These are phyloP conservation scores for Ganaspis sp. DNA, from an alignment of 1,140 invertebrate genomes.

Conservation along the genomic window DNA sequence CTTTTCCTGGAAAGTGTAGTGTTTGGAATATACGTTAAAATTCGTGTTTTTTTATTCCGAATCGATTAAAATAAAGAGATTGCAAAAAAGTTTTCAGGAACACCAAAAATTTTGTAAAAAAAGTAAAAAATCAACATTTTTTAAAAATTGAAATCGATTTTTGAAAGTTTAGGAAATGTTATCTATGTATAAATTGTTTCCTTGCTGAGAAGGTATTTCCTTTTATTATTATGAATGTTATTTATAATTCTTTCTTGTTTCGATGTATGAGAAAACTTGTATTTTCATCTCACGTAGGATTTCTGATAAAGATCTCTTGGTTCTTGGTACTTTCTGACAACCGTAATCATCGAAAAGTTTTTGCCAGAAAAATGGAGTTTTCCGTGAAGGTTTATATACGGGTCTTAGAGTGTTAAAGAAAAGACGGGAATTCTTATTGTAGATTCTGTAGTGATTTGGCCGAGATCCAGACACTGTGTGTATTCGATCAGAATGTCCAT, in stretches of 20 bases:
- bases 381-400: background rate
- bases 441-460: slow-evolving; percentile 63
- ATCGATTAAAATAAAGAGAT: too few species aligned
- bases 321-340: slow-evolving; percentile 10
- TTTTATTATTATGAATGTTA: too few species aligned
- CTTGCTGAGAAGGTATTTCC: too few species aligned
- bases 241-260: background rate
- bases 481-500: slow-evolving; percentile 64
- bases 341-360: slow-evolving; percentile 12
- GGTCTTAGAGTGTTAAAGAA: background rate
- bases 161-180: too few species aligned
- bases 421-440: slow-evolving; percentile 3
- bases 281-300: slow-evolving; percentile 3
- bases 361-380: slow-evolving; percentile 14
- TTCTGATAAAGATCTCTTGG: slow-evolving; percentile 6
- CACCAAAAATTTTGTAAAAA: too few species aligned
- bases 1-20: too few species aligned
- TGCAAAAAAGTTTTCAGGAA: too few species aligned
- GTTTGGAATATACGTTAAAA: too few species aligned
- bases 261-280: background rate
- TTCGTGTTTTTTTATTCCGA: too few species aligned
- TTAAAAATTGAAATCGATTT: too few species aligned
- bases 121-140: too few species aligned
- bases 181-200: too few species aligned
- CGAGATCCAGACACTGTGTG: slow-evolving; percentile 59